A percentile compares a stretch with the other conserved stretches of the same genome.
These are phyloP conservation scores for Chionoecetes opilio DNA, from an alignment of 1,140 invertebrate genomes.

Conservation along the genomic window DNA sequence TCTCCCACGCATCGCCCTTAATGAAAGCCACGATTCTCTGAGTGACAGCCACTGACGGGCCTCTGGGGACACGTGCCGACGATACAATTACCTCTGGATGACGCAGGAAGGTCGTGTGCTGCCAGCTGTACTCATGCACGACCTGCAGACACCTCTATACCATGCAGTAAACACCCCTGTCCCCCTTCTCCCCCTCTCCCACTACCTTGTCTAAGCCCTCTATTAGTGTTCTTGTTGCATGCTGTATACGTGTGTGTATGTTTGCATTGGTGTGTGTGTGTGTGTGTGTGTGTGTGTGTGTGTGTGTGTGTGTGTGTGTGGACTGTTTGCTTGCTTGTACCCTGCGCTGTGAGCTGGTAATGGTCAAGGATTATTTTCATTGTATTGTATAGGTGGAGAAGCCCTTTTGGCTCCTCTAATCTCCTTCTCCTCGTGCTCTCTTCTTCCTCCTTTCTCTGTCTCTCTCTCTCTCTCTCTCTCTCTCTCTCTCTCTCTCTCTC, in stretches of 20 bases:
- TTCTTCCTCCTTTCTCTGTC: background rate
- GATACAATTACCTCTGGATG: background rate
- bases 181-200: background rate
- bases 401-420: background rate
- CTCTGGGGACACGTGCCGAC: background rate
- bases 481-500: too few relatives aligned
- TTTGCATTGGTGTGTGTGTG: background rate
- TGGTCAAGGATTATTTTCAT: background rate
- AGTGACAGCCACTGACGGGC: slow-evolving; percentile 14
- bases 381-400: background rate
- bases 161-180: background rate
- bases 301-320: background rate
- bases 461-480: background rate
- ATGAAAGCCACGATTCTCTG: background rate
- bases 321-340: background rate
- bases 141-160: background rate
- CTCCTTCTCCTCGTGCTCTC: background rate
- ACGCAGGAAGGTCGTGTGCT: background rate
- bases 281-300: too few relatives aligned
- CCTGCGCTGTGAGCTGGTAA: background rate
- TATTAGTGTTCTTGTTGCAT: background rate
- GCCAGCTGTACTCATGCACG: background rate
- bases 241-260: background rate
- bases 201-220: background rate
- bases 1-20: background rate